Base-by-base conservation (phyloP, 30 jellyfish, hydroid and myxozoan genomes). In the Aurelia aurita complex sp. Pacific region DNA sequence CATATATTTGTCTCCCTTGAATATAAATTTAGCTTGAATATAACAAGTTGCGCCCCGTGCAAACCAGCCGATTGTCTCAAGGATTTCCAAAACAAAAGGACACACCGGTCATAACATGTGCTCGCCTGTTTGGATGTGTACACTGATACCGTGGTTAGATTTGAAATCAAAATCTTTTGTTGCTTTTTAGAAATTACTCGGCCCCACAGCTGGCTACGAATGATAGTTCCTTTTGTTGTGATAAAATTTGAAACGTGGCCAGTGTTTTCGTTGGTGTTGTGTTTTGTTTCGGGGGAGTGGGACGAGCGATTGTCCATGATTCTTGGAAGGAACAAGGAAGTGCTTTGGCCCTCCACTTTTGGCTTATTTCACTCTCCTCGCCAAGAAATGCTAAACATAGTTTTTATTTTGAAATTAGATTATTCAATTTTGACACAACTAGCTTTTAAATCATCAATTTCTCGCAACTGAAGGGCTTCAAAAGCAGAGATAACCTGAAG, bases 61-160 rank as follows among this genome's bases (percentile, higher is more conserved):
- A 57, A 70, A 14, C 40, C 23, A 3, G 81, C 17, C 19, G 35
- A 18, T 46, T 53, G 38, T 74, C 69, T 42, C 51, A 10, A 9
- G 67, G 73, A 60, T 79, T 36, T 42, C 9, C 29, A 63, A 17
- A 12, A 79, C 52, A 79, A 79, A 32, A 65, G 81, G 18, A 36
- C 89, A 64, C 89, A 79, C 89, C 67, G 54, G 89, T 35, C 60
- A 2, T 12, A 1, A 64, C 89, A 79, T 79, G 89, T 79, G 89
- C 89, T 53, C 67, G 23, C 17, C 64, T 77, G 33, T 77, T 77
- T 19, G 16, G 57, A 9, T 46, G 15, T 23, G 70, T 2, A 61
- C 69, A 73, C 12, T 69, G 43, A 42, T 5, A 69, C 64, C 10
- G 79, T 42, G 16, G 38, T 33, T 64, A 14, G 40, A 33, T 42